These are phyloP conservation scores for Cossypha heuglini DNA, from an alignment of 2,797 vertebrate species.

Conservation along the genomic window DNA sequence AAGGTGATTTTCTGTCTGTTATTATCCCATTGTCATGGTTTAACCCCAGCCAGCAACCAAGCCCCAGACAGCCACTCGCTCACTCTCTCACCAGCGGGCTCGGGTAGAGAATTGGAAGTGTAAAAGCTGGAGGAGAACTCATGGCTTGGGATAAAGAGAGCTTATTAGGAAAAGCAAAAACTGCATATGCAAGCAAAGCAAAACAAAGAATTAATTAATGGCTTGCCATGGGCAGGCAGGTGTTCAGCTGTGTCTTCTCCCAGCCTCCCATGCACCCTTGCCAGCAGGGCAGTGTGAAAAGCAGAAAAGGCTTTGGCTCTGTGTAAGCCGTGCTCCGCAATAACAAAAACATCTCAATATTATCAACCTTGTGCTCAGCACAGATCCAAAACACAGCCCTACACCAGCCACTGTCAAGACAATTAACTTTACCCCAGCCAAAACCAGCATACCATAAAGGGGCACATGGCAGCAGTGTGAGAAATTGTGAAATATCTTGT, in stretches of 20 bases:
- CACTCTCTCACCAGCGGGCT: accelerated
- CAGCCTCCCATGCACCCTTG: background rate
- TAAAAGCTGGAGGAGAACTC: background rate
- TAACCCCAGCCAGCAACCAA: background rate
- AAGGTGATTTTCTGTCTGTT: background rate
- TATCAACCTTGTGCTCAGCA: background rate
- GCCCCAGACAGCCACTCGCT: accelerated
- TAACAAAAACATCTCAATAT: background rate
- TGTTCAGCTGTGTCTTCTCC: background rate
- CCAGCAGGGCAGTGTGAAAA: background rate
- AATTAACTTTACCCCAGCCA: background rate
- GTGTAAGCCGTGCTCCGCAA: background rate
- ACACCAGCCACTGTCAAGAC: background rate
- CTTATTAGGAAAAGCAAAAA: background rate
- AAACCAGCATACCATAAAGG: background rate
- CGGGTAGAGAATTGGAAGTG: background rate
- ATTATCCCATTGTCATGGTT: background rate
- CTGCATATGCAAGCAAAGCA: accelerated
- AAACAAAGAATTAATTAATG: background rate
- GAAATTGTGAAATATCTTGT: background rate
- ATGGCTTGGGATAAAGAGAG: background rate
- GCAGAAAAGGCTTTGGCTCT: background rate
- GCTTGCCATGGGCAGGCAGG: background rate
- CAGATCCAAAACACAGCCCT: background rate
- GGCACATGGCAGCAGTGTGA: background rate